A percentile compares a stretch with the other conserved stretches of the same genome.
Conservation (phyloP, 1,140 invertebrate genomes). For the Drosophila ficusphila region DNA sequence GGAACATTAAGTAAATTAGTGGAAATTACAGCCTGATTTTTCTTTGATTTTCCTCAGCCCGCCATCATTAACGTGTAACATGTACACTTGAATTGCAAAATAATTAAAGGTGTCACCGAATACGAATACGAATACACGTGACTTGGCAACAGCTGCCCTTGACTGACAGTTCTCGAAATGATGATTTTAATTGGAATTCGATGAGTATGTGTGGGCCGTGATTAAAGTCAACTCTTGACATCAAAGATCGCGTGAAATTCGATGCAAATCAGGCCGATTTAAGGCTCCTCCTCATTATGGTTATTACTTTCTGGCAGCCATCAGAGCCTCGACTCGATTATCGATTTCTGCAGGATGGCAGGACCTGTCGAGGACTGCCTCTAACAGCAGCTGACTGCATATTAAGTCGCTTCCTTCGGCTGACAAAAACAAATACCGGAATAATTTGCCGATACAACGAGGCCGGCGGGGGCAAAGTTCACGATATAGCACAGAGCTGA, state of each 20-base stretch:
- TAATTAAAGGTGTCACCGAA: conserved; percentile 29
- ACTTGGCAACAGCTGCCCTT: conserved; percentile 59
- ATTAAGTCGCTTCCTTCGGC: conserved; percentile 58
- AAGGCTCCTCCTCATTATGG: conserved; percentile 51
- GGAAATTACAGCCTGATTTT: background rate
- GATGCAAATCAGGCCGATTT: conserved; percentile 56
- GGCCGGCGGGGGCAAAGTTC: conserved; percentile 21
- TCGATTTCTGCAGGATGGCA: conserved; percentile 54
- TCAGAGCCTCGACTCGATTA: conserved; percentile 59
- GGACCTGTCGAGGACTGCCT: conserved; percentile 30
- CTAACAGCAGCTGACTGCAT: conserved; percentile 63
- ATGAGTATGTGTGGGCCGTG: conserved; percentile 53
- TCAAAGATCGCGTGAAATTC: conserved; percentile 53
- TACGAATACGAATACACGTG: too few relatives aligned
- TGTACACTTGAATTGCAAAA: conserved; percentile 18
- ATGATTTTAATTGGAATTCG: conserved; percentile 75
- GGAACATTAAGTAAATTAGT: background rate
- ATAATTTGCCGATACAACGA: conserved; percentile 72
- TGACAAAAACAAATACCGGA: conserved; percentile 77
- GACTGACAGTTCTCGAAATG: conserved; percentile 68
- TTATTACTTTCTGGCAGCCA: conserved; percentile 53
- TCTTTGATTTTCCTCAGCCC: background rate
- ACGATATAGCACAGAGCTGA: conserved; percentile 41
- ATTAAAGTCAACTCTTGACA: conserved; percentile 67
- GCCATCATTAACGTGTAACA: background rate